Evolutionary conservation across 1,140 invertebrate species (phyloP).

Genomic region (Drosophila ironensis): DNA sequence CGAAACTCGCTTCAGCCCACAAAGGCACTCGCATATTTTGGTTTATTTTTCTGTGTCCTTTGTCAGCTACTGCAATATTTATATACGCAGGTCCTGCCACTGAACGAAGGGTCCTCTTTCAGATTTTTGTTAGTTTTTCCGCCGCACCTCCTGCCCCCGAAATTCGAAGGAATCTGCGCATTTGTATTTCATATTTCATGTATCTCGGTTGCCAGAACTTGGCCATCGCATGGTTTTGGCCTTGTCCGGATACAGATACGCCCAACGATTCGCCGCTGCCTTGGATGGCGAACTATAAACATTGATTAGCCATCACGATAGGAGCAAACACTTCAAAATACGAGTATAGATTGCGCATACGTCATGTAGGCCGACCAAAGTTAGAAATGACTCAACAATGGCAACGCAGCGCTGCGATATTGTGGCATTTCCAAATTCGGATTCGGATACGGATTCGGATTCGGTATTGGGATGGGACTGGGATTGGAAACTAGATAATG

Average conservation of each 20-base stretch:
- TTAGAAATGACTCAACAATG: conserved; percentile 55
- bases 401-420: too few relatives aligned
- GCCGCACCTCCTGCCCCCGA: background rate
- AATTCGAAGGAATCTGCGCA: conserved; percentile 25
- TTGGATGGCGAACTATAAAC: conserved; percentile 38
- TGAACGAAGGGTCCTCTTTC: too few relatives aligned
- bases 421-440: background rate
- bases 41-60: conserved; percentile 36
- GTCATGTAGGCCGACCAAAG: conserved; percentile 46
- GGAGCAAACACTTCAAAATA: conserved; percentile 40
- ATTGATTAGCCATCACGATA: conserved; percentile 71
- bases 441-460: too few relatives aligned
- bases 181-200: conserved; percentile 42
- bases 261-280: background rate
- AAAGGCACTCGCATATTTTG: background rate
- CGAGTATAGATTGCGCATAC: conserved; percentile 63
- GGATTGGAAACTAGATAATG: conserved; percentile 16
- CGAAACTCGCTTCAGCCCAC: conserved; percentile 11
- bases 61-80: conserved; percentile 66
- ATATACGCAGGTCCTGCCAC: conserved; percentile 18
- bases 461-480: background rate
- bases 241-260: background rate
- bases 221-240: background rate
- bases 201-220: background rate
- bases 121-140: conserved; percentile 9